Evolutionary conservation across 2,888 invertebrate species (phyloP).

Genomic region (Archips crataeganus): DNA sequence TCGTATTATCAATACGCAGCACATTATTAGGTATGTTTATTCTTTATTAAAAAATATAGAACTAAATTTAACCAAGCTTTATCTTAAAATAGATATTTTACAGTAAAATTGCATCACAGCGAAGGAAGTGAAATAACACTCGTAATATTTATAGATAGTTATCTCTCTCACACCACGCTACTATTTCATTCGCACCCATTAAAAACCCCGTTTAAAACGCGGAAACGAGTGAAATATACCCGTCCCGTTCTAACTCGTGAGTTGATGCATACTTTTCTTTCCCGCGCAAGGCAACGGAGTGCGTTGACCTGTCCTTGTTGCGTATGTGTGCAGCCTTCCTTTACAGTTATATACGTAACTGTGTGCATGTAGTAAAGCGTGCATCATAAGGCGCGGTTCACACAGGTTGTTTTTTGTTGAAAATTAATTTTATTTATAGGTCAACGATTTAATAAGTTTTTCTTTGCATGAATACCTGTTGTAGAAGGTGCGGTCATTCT

Average conservation of each 20-base stretch:
- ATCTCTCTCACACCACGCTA: slow-evolving; percentile 68
- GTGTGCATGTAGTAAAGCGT: slow-evolving; percentile 68
- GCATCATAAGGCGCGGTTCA: slow-evolving; percentile 78
- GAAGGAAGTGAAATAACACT: slow-evolving; percentile 84
- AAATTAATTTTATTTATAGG: slow-evolving; percentile 6
- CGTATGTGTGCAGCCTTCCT: slow-evolving; percentile 83
- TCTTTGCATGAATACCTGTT: slow-evolving; percentile 28
- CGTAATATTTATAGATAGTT: slow-evolving; percentile 82
- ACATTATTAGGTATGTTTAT: neutral
- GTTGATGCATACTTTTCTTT: slow-evolving; percentile 60
- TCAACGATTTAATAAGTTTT: neutral
- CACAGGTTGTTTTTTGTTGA: slow-evolving; percentile 57
- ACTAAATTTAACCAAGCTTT: slow-evolving; percentile 61
- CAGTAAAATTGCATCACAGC: slow-evolving; percentile 81
- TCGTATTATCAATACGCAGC: neutral
- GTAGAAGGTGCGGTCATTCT: slow-evolving; percentile 30
- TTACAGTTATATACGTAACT: slow-evolving; percentile 75
- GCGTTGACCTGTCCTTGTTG: slow-evolving; percentile 86
- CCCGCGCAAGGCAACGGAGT: slow-evolving; percentile 83
- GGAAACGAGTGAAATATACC: slow-evolving; percentile 57
- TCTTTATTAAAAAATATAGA: slow-evolving; percentile 10
- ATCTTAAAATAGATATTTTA: slow-evolving; percentile 77
- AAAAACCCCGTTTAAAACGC: slow-evolving; percentile 61
- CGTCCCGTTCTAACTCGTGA: slow-evolving; percentile 59
- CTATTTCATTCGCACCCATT: slow-evolving; percentile 73